Percentiles rank a stretch among this genome's conserved stretches.
Evolutionary conservation across 1,140 invertebrate species (phyloP).

Genomic region (Drosophila funebris): DNA sequence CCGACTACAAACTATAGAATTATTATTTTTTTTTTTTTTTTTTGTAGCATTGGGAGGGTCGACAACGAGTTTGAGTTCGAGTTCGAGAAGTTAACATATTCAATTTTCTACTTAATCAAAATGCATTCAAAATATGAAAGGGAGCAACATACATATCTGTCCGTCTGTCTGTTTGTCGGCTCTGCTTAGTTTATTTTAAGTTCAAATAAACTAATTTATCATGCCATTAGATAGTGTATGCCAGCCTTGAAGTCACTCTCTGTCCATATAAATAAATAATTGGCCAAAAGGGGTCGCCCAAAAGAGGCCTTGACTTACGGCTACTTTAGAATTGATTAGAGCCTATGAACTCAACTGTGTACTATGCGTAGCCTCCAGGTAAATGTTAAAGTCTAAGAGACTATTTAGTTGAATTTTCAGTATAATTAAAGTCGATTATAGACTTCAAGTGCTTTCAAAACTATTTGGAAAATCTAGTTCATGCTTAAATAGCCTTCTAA

Average conservation of each 20-base stretch:
- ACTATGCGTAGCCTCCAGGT: neutral
- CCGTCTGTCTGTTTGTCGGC: constrained; percentile 3
- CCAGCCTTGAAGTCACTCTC: constrained; percentile 59
- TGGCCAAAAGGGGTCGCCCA: constrained; percentile 47
- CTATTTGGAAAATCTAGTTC: neutral
- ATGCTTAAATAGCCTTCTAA: no score
- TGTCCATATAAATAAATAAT: constrained; percentile 60
- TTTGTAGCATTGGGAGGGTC: constrained; percentile 14
- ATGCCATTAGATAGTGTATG: constrained; percentile 67
- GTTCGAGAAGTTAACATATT: constrained; percentile 68
- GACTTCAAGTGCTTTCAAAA: neutral
- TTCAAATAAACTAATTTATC: constrained; percentile 76
- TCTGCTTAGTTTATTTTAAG: constrained; percentile 60
- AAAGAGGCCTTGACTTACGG: constrained; percentile 32
- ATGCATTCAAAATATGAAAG: constrained; percentile 73
- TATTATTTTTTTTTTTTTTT: neutral
- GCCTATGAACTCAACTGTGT: neutral
- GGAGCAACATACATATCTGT: constrained; percentile 37
- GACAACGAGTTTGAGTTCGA: constrained; percentile 26
- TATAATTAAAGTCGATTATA: neutral
- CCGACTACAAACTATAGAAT: no score
- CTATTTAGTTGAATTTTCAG: neutral
- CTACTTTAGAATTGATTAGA: constrained; percentile 41
- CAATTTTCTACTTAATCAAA: constrained; percentile 80
- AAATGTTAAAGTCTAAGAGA: neutral